Conservation (phyloP, 1,140 invertebrate genomes). For the Leptinotarsa lineolata region DNA sequence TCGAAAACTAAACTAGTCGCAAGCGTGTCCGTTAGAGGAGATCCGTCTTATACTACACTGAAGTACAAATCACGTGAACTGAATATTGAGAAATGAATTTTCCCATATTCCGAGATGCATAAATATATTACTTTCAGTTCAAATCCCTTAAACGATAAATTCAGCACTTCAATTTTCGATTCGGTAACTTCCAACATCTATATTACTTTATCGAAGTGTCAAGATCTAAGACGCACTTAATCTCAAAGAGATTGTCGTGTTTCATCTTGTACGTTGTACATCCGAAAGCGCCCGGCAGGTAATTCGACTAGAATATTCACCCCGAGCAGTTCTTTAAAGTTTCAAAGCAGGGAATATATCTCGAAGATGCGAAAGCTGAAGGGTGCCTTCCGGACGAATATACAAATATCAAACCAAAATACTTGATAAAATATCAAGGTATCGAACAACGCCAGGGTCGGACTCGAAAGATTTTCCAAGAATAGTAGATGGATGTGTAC, state of each 20-base stretch:
- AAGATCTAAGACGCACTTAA: background rate
- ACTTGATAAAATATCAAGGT: slow-evolving; percentile 13
- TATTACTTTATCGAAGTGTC: background rate
- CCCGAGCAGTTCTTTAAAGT: slow-evolving; percentile 2
- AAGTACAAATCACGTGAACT: too few species aligned
- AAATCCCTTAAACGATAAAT: too few species aligned
- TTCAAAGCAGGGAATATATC: background rate
- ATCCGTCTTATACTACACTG: too few species aligned
- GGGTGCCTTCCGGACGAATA: background rate
- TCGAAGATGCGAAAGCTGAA: slow-evolving; percentile 13
- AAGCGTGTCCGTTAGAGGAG: too few species aligned
- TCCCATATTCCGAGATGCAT: too few species aligned
- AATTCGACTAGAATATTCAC: background rate
- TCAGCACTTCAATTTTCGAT: background rate
- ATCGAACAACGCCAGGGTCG: background rate
- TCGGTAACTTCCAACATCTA: background rate
- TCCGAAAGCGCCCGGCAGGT: background rate
- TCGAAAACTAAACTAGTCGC: too few species aligned
- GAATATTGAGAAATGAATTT: too few species aligned
- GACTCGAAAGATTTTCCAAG: too few species aligned
- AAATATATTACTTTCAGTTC: too few species aligned
- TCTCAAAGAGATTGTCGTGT: background rate
- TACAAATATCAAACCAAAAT: slow-evolving; percentile 16
- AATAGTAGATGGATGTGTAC: too few species aligned
- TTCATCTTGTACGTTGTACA: background rate